Evolutionary conservation across 2,888 invertebrate genomes (phyloP).

Genomic region (Nycteola revayana): DNA sequence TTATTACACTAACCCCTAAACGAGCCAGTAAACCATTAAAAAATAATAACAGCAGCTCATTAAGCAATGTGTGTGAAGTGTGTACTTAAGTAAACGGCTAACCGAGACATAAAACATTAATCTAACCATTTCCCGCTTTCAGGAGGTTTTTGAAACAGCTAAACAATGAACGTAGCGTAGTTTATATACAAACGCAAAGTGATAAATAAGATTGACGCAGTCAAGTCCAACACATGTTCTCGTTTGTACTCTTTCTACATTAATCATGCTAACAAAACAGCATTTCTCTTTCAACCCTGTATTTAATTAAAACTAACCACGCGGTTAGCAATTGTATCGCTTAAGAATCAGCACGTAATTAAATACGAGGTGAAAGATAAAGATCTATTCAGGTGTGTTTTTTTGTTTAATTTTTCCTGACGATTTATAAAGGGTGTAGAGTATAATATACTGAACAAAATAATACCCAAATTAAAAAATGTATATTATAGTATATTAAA

Average conservation of each 20-base stretch:
- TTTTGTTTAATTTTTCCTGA: too few relatives aligned
- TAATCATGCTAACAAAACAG: slow-evolving; percentile 45
- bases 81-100: too few relatives aligned
- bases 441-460: too few relatives aligned
- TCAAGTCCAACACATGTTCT: slow-evolving; percentile 29
- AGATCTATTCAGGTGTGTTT: too few relatives aligned
- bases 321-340: slow-evolving; percentile 9
- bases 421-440: too few relatives aligned
- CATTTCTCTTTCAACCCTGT: slow-evolving; percentile 31
- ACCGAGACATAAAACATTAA: slow-evolving; percentile 12
- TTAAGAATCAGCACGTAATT: slow-evolving; percentile 6
- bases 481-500: too few relatives aligned
- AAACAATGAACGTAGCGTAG: slow-evolving; percentile 13
- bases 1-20: too few relatives aligned
- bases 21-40: too few relatives aligned
- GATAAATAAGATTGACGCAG: slow-evolving; percentile 35
- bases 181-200: slow-evolving; percentile 30
- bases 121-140: slow-evolving; percentile 6
- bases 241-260: slow-evolving; percentile 41
- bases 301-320: slow-evolving; percentile 31
- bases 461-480: too few relatives aligned
- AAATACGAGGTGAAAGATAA: neutral
- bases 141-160: slow-evolving; percentile 8
- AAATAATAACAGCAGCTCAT: too few relatives aligned
- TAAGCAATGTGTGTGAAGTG: too few relatives aligned